Base-by-base conservation (phyloP, 1,140 invertebrate species). In the Drosophila miranda region DNA sequence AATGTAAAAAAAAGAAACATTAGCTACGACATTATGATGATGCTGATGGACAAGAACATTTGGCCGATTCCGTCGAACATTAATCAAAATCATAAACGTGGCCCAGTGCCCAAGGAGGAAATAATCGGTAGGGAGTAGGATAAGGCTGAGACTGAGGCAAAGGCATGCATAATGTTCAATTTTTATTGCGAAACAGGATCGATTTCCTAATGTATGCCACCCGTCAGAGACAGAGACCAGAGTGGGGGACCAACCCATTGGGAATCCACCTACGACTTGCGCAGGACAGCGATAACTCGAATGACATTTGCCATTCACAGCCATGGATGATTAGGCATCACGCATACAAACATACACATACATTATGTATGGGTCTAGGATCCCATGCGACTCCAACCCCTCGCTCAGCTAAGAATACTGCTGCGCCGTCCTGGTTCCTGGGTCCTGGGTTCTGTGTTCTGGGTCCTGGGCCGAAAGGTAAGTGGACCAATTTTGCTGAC, bases 51-150 rank as follows among this genome's bases (percentile, higher is more conserved):
- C 77, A 64, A 55, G 66, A 81, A 77, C 81, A 74, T 84, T 84
- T 84, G 70, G 62, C 73, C 57, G 68, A 73, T 86, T 63, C 68
- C 63, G 54, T 45, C 62, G 41, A 74, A 77, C 81, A 84, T 84
- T 84, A 84, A 84, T 84, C 81, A 84, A 84, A 86, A 86, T 86
- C 81, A 84, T 86, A 84, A 86, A 81, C 75, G 73, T 61, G 64
- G 61, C 54, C 46, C 49, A 52, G 49, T 9, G 9, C 9, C 11
- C 43, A 43, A 19, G 43, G 52, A 50, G 43, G 41, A 62, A 53
- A 59, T 63, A 63, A 64, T 53, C 42, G 46, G 16, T 54, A 43
- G 26, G 34, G 46, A 23, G 23, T 59, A 3, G 23, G 23, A 4
- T 3, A 4, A 3, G 23, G 23, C 8, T 48, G 30, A 38, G 9